Percentiles rank a stretch among this genome's conserved stretches.
These are phyloP conservation scores for Andrena cerasifolii DNA, from an alignment of 1,140 invertebrate genomes.

Conservation along the genomic window DNA sequence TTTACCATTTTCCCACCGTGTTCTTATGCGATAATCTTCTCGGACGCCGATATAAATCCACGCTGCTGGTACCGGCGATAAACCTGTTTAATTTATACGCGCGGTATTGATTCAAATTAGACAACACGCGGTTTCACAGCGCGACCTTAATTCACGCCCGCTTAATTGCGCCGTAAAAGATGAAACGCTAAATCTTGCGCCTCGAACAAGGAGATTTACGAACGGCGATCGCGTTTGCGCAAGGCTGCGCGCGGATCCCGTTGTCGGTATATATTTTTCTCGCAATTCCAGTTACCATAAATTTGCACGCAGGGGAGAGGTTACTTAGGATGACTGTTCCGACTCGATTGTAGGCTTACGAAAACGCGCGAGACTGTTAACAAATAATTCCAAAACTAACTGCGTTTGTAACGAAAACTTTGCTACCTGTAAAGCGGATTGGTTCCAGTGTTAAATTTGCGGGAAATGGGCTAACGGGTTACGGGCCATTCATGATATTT, in stretches of 20 bases:
- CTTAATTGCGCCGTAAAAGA: slow-evolving; percentile 17
- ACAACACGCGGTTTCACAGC: not conserved
- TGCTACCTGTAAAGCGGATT: too few species aligned
- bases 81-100: slow-evolving; percentile 4
- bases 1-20: too few species aligned
- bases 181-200: not conserved
- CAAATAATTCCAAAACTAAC: too few species aligned
- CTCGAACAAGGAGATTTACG: not conserved
- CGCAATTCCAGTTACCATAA: not conserved
- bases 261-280: not conserved
- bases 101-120: not conserved
- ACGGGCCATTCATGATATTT: too few species aligned
- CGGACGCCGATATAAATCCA: not conserved
- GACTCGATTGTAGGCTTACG: too few species aligned
- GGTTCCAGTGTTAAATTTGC: too few species aligned
- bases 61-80: not conserved
- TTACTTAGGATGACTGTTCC: too few species aligned
- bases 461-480: too few species aligned
- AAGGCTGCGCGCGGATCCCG: not conserved
- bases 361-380: too few species aligned
- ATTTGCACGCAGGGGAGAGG: too few species aligned
- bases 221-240: not conserved
- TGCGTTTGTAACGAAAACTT: too few species aligned
- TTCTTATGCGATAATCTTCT: not conserved
- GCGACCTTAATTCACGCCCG: slow-evolving; percentile 12